Percentiles rank a stretch among this genome's conserved stretches.
These are phyloP conservation scores for Drosophila neocordata DNA, from an alignment of 1,140 invertebrate genomes.

Conservation along the genomic window DNA sequence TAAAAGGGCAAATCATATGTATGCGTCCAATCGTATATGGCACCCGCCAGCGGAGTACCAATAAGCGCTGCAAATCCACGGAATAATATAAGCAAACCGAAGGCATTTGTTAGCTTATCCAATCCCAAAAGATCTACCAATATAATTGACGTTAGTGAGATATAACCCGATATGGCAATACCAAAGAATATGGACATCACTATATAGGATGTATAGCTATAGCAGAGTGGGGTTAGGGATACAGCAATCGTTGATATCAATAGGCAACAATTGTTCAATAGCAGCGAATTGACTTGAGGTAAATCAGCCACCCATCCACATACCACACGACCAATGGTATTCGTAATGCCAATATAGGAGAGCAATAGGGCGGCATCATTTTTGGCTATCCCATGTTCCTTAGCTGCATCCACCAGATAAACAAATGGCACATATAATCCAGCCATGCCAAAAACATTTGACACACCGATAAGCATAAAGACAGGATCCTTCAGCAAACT, in stretches of 20 bases:
- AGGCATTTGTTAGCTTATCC: slow-evolving; percentile 97
- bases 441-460: slow-evolving; percentile 95
- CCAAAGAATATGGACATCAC: slow-evolving; percentile 96
- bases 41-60: slow-evolving; percentile 91
- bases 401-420: slow-evolving; percentile 93
- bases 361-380: slow-evolving; percentile 93
- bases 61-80: slow-evolving; percentile 95
- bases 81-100: slow-evolving; percentile 97
- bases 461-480: slow-evolving; percentile 96
- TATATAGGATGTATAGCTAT: slow-evolving; percentile 90
- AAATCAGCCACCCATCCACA: slow-evolving; percentile 94
- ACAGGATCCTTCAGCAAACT: slow-evolving; percentile 94
- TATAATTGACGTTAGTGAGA: slow-evolving; percentile 98
- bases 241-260: slow-evolving; percentile 94
- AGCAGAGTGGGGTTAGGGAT: slow-evolving; percentile 92
- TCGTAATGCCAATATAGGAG: slow-evolving; percentile 97
- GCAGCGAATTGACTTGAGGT: slow-evolving; percentile 93
- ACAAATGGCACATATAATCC: slow-evolving; percentile 98
- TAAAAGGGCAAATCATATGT: slow-evolving; percentile 95
- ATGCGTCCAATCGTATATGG: slow-evolving; percentile 93
- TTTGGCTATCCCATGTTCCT: slow-evolving; percentile 87
- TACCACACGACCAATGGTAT: slow-evolving; percentile 93
- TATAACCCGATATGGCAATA: slow-evolving; percentile 97
- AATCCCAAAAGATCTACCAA: slow-evolving; percentile 97
- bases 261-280: slow-evolving; percentile 97